Conservation (phyloP, 2,797 vertebrate species). For the Characodon lateralis region DNA sequence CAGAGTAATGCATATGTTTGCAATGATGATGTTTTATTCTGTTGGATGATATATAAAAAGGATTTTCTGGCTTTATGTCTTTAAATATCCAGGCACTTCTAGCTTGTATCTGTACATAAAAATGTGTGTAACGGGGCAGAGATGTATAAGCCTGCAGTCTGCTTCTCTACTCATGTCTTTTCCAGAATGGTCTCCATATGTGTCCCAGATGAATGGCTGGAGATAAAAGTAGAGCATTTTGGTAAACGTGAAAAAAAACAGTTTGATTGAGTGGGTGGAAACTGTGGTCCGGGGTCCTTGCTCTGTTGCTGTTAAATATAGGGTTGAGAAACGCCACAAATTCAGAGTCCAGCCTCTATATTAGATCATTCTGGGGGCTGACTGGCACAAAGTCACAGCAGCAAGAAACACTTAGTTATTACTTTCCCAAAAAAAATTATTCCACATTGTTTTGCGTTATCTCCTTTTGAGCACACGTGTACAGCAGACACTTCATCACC, state of each 20-base stretch:
- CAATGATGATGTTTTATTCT: conserved; percentile 25
- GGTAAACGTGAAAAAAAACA: conserved; percentile 65
- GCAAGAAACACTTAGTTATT: conserved; percentile 49
- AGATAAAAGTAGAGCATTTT: conserved; percentile 67
- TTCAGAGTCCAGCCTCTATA: conserved; percentile 59
- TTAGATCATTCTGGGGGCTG: conserved; percentile 62
- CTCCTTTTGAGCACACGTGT: conserved; percentile 19
- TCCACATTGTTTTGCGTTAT: conserved; percentile 23
- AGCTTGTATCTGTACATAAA: conserved; percentile 53
- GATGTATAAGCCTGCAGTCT: conserved; percentile 13
- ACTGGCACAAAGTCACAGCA: conserved; percentile 49
- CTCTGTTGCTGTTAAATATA: conserved; percentile 78
- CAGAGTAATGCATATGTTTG: not conserved
- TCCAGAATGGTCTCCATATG: conserved; percentile 65
- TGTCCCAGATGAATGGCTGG: conserved; percentile 67
- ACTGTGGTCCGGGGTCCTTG: conserved; percentile 70
- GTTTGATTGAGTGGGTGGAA: conserved; percentile 70
- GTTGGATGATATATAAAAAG: conserved; percentile 22
- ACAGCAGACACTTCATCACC: conserved; percentile 3
- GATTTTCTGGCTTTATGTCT: conserved; percentile 34
- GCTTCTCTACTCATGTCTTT: conserved; percentile 59
- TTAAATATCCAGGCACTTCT: conserved; percentile 24
- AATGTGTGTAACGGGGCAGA: conserved; percentile 27
- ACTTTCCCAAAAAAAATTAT: conserved; percentile 10
- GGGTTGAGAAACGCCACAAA: conserved; percentile 74